Conservation (phyloP, 1,140 invertebrate genomes). For the Aphelenchoides besseyi region DNA sequence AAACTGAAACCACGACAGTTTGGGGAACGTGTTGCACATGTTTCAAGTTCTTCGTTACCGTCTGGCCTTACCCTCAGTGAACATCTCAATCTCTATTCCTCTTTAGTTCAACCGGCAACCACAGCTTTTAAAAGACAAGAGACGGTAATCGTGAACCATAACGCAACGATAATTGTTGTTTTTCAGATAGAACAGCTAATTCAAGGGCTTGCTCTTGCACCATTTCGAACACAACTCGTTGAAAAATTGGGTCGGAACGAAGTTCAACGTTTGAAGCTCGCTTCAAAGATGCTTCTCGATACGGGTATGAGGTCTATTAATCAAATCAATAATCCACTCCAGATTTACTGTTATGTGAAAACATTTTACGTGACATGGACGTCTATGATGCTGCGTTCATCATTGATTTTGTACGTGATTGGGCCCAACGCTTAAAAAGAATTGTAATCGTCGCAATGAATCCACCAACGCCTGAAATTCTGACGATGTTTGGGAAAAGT, state of each 20-base stretch:
- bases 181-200: slow-evolving; percentile 77
- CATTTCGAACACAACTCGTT: slow-evolving; percentile 76
- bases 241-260: slow-evolving; percentile 79
- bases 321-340: slow-evolving; percentile 66
- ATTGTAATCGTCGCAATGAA: slow-evolving; percentile 86
- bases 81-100: slow-evolving; percentile 75
- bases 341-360: slow-evolving; percentile 79
- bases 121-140: slow-evolving; percentile 67
- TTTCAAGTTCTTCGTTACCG: slow-evolving; percentile 68
- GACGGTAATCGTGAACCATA: slow-evolving; percentile 46
- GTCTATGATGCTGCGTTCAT: slow-evolving; percentile 93
- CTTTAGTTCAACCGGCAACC: slow-evolving; percentile 68
- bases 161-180: slow-evolving; percentile 28
- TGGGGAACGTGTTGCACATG: slow-evolving; percentile 69
- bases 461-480: slow-evolving; percentile 88
- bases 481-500: slow-evolving; percentile 79
- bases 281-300: slow-evolving; percentile 76
- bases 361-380: slow-evolving; percentile 85
- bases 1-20: slow-evolving; percentile 72
- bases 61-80: slow-evolving; percentile 77
- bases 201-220: slow-evolving; percentile 81
- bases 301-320: slow-evolving; percentile 56
- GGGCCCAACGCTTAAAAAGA: slow-evolving; percentile 70
- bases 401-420: slow-evolving; percentile 85
- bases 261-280: slow-evolving; percentile 77